These are phyloP conservation scores for Rhabditoides inermis DNA, from an alignment of 2,888 invertebrate genomes.

Conservation along the genomic window DNA sequence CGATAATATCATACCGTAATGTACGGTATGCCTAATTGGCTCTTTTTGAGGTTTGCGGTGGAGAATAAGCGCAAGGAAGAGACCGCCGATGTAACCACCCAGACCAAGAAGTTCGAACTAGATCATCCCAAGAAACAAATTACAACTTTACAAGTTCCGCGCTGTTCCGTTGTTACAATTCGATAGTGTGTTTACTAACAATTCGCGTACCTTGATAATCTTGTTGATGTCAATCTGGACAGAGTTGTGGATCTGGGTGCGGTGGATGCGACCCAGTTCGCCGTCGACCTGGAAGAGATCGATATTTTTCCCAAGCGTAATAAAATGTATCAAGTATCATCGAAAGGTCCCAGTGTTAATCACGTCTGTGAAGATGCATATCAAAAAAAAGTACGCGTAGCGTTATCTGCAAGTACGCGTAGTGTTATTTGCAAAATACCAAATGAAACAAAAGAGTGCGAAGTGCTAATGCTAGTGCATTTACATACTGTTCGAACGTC, in stretches of 20 bases:
- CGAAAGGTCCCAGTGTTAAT: too few relatives aligned
- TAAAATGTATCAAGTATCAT: too few relatives aligned
- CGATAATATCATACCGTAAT: not conserved
- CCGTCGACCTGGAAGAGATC: not conserved
- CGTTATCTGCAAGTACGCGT: slow-evolving; percentile 65
- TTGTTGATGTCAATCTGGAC: not conserved
- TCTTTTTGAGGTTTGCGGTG: not conserved
- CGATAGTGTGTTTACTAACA: not conserved
- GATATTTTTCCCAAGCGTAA: too few relatives aligned
- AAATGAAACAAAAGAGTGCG: slow-evolving; percentile 90
- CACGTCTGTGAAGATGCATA: too few relatives aligned
- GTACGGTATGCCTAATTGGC: not conserved
- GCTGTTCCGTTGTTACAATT: not conserved
- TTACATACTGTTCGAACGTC: too few relatives aligned
- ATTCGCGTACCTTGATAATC: not conserved
- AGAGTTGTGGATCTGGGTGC: not conserved
- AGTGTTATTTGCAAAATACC: slow-evolving; percentile 83
- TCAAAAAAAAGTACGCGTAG: not conserved
- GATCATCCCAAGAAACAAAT: not conserved
- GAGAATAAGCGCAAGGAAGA: not conserved
- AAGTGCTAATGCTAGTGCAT: too few relatives aligned
- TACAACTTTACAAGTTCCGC: not conserved
- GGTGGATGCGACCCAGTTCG: not conserved
- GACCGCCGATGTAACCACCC: not conserved
- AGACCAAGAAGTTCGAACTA: not conserved